A percentile compares a stretch with the other conserved stretches of the same genome.
Evolutionary conservation across 2,113 vertebrate species (phyloP).

Genomic region (Heliornis fulica): DNA sequence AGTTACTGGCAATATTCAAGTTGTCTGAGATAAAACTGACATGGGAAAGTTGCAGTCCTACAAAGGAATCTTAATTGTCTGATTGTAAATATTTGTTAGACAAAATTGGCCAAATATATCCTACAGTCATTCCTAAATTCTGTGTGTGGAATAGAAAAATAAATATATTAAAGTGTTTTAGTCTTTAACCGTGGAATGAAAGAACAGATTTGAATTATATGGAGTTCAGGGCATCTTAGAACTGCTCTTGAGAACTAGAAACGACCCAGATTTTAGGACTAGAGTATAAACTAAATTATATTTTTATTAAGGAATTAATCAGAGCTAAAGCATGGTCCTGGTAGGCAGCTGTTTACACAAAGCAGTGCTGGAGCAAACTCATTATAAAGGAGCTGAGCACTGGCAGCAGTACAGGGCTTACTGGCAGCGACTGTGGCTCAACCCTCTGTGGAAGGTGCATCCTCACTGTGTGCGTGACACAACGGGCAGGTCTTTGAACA

Average conservation of each 20-base stretch:
- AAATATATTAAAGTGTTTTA: neutral
- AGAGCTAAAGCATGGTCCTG: neutral
- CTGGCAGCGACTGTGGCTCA: neutral
- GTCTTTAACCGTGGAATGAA: neutral
- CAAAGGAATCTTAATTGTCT: neutral
- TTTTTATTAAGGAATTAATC: neutral
- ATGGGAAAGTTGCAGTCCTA: neutral
- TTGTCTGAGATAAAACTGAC: slow-evolving; percentile 15
- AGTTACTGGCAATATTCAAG: neutral
- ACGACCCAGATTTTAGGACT: neutral
- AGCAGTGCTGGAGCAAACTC: neutral
- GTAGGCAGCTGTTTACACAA: neutral
- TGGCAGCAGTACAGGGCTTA: neutral
- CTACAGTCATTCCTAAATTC: neutral
- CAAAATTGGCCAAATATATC: neutral
- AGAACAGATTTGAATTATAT: neutral
- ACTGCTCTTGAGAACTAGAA: neutral
- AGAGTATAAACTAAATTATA: neutral
- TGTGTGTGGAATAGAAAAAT: neutral
- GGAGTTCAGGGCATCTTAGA: neutral
- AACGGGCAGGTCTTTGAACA: neutral
- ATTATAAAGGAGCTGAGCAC: neutral
- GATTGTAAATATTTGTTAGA: neutral
- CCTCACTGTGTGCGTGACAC: neutral
- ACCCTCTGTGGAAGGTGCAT: accelerated